Percentiles rank a stretch among this genome's conserved stretches.
Evolutionary conservation across 2,797 vertebrate species (phyloP).

Genomic region (Steatocranus sp.): DNA sequence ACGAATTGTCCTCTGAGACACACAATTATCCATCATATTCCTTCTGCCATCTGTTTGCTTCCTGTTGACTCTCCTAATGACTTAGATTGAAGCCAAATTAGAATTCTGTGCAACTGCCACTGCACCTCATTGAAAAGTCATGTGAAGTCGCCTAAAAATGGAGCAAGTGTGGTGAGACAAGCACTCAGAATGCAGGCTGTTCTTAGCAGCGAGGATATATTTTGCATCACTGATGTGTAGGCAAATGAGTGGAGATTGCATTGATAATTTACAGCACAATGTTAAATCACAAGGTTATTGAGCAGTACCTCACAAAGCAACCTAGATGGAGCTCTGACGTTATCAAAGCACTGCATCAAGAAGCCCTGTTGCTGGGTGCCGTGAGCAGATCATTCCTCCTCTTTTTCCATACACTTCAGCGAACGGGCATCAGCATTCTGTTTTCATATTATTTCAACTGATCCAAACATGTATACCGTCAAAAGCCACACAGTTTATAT

Average conservation of each 20-base stretch:
- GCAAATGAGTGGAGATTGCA: slow-evolving; percentile 34
- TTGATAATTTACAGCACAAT: slow-evolving; percentile 52
- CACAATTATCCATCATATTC: slow-evolving; percentile 75
- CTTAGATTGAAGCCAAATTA: slow-evolving; percentile 70
- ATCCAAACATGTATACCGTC: slow-evolving; percentile 20
- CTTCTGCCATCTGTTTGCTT: slow-evolving; percentile 73
- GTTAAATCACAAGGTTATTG: slow-evolving; percentile 58
- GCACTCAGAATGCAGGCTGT: neutral
- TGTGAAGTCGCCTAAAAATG: slow-evolving; percentile 47
- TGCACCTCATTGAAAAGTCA: slow-evolving; percentile 60
- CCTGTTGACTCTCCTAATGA: slow-evolving; percentile 73
- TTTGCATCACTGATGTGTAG: slow-evolving; percentile 22
- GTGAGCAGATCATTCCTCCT: slow-evolving; percentile 61
- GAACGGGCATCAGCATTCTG: slow-evolving; percentile 28
- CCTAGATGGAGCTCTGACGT: slow-evolving; percentile 85
- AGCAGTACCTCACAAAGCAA: slow-evolving; percentile 76
- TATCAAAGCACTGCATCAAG: slow-evolving; percentile 74
- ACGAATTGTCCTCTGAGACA: slow-evolving; percentile 70
- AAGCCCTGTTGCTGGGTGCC: slow-evolving; percentile 71
- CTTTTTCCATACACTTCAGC: slow-evolving; percentile 36
- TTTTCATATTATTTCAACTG: slow-evolving; percentile 37
- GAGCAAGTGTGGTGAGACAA: neutral
- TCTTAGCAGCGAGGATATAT: neutral
- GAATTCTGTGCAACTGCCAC: slow-evolving; percentile 63
- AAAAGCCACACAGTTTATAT: slow-evolving; percentile 9